A percentile compares a stretch with the other conserved stretches of the same genome.
These are phyloP conservation scores for Heterodera carotae DNA, from an alignment of 1,140 invertebrate species.

Conservation along the genomic window DNA sequence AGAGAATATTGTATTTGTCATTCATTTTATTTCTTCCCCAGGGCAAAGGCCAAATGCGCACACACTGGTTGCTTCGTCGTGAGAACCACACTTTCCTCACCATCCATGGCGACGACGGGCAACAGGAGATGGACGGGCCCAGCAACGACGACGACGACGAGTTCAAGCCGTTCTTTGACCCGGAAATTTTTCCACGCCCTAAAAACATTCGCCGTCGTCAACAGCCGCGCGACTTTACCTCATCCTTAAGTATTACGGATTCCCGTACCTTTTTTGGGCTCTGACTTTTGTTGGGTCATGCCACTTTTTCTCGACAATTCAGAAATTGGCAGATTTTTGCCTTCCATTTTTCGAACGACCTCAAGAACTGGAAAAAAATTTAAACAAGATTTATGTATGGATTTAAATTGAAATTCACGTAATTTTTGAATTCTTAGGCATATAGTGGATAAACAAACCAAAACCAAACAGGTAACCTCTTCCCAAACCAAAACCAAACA, in stretches of 20 bases:
- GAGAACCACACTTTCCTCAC: slow-evolving; percentile 66
- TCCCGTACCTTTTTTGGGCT: no score
- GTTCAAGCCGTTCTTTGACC: slow-evolving; percentile 22
- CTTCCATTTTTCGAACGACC: no score
- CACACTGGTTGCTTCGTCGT: slow-evolving; percentile 81
- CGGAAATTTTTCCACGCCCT: slow-evolving; percentile 46
- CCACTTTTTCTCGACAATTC: no score
- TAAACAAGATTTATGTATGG: no score
- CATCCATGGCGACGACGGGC: slow-evolving; percentile 7
- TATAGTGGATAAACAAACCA: no score
- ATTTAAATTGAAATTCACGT: no score
- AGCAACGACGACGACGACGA: slow-evolving; percentile 32
- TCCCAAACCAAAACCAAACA: no score
- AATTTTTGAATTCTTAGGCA: no score
- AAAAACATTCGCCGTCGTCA: background rate
- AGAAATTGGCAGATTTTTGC: no score
- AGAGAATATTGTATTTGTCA: background rate
- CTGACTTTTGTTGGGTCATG: no score
- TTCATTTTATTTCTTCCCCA: slow-evolving; percentile 36
- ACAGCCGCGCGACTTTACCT: slow-evolving; percentile 16
- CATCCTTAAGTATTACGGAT: slow-evolving; percentile 25
- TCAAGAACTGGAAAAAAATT: no score
- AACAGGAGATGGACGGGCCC: background rate
- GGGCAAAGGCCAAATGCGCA: slow-evolving; percentile 81
- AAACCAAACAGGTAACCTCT: no score